Percentiles rank a stretch among this genome's conserved stretches.
phyloP scores from a whole-genome alignment of 2,888 invertebrate species.

The Frankliniella intonsa region DNA sequence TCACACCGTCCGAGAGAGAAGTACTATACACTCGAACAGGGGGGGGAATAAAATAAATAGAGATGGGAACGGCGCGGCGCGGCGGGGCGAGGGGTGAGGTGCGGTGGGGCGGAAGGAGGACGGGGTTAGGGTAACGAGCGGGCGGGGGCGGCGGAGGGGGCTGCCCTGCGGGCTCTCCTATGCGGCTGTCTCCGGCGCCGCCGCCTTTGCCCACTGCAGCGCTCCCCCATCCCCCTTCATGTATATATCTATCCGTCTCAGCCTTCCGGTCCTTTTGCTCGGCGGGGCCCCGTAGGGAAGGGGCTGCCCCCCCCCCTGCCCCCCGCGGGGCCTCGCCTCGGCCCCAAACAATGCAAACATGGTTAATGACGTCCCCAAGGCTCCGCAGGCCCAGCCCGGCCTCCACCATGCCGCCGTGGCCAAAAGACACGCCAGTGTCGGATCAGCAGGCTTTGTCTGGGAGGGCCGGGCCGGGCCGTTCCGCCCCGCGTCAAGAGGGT shows the following conservation, averaged over 20 bases:
- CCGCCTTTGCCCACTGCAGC: conserved; percentile 29
- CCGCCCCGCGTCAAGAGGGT: too few relatives aligned
- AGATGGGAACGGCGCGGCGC: neutral
- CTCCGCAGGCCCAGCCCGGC: neutral
- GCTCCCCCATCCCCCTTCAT: conserved; percentile 30
- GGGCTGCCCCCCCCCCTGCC: too few relatives aligned
- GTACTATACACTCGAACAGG: too few relatives aligned
- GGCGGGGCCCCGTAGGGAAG: too few relatives aligned
- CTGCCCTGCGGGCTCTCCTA: conserved; percentile 31
- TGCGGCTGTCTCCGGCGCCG: conserved; percentile 27
- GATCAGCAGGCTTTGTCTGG: neutral
- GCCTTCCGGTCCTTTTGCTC: conserved; percentile 27
- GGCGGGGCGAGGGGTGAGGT: neutral
- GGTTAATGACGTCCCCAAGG: neutral
- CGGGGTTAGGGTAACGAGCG: conserved; percentile 40
- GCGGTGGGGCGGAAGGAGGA: conserved; percentile 33
- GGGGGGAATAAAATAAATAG: too few relatives aligned
- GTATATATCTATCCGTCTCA: conserved; percentile 27
- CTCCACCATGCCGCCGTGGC: neutral
- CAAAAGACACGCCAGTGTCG: too few relatives aligned
- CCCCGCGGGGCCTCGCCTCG: neutral
- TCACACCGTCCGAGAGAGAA: neutral
- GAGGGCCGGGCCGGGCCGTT: neutral
- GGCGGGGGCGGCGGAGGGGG: conserved; percentile 36
- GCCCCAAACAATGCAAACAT: conserved; percentile 1